phyloP scores from a whole-genome alignment of 2,113 vertebrate genomes.

The Seriola aureovittata region DNA sequence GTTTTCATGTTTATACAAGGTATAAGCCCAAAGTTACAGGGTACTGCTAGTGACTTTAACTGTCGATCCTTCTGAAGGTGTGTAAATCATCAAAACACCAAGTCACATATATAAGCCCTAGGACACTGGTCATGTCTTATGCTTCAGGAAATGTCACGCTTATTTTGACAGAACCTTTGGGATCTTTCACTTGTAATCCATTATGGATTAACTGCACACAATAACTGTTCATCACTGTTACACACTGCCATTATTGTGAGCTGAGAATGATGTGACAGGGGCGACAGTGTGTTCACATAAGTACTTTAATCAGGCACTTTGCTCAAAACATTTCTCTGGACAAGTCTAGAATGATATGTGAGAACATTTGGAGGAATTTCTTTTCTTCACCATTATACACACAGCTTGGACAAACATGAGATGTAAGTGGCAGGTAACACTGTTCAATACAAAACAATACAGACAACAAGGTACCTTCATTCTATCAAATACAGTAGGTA shows the following conservation, averaged over 20 bases:
- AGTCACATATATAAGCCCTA: background rate
- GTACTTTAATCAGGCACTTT: conserved; percentile 86
- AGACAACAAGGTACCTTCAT: conserved; percentile 58
- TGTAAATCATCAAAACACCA: conserved; percentile 20
- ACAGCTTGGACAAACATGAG: conserved; percentile 44
- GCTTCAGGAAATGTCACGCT: background rate
- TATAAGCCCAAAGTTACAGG: background rate
- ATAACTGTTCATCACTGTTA: background rate
- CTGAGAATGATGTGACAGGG: conserved; percentile 27
- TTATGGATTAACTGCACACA: background rate
- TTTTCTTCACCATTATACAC: conserved; percentile 39
- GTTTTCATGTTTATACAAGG: conserved; percentile 3
- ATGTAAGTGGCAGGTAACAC: conserved; percentile 48
- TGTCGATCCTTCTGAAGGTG: background rate
- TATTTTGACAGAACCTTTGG: background rate
- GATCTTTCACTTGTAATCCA: background rate
- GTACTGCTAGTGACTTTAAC: background rate
- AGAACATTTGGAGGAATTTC: conserved; percentile 44
- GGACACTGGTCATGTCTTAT: background rate
- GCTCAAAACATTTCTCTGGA: conserved; percentile 76
- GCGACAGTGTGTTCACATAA: conserved; percentile 48
- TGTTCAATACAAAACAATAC: conserved; percentile 55
- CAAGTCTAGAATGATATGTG: conserved; percentile 51
- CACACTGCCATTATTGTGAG: background rate
- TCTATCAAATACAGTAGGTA: conserved; percentile 53